These are phyloP conservation scores for Xanthorhoe designata DNA, from an alignment of 2,888 invertebrate genomes.

Conservation along the genomic window DNA sequence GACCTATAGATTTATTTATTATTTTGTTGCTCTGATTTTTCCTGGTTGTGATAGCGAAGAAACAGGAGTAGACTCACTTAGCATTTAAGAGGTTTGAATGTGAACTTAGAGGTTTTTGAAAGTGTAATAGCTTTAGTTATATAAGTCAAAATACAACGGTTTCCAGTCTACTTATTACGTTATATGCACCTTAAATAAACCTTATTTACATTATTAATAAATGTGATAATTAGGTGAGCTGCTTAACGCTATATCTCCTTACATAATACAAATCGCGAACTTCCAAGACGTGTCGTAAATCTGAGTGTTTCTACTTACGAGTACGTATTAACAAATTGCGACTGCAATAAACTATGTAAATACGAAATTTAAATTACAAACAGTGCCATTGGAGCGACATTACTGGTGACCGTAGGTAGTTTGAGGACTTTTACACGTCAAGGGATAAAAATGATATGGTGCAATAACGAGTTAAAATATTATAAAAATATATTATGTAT, in stretches of 20 bases:
- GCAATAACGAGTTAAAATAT: too few relatives aligned
- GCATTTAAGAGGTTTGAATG: too few relatives aligned
- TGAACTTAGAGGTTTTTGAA: too few relatives aligned
- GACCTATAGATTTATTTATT: too few relatives aligned
- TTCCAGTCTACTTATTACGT: conserved; percentile 2
- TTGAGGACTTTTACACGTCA: conserved; percentile 4
- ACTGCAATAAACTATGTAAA: conserved; percentile 78
- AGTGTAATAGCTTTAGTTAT: too few relatives aligned
- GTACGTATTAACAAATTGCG: conserved; percentile 74
- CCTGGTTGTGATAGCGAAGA: too few relatives aligned
- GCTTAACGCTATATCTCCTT: conserved; percentile 24
- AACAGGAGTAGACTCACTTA: too few relatives aligned
- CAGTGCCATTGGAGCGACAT: conserved; percentile 53
- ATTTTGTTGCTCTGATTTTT: too few relatives aligned
- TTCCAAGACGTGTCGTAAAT: conserved; percentile 59
- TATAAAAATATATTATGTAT: too few relatives aligned
- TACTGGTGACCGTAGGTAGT: conserved; percentile 38
- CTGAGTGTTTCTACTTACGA: conserved; percentile 55
- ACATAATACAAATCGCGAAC: conserved; percentile 31
- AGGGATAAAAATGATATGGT: conserved; percentile 3
- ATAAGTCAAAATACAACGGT: not conserved
- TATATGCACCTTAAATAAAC: conserved; percentile 11
- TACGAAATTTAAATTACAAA: conserved; percentile 78
- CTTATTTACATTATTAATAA: conserved; percentile 26
- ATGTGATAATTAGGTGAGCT: conserved; percentile 27